Percentiles rank a stretch among this genome's conserved stretches.
These are phyloP conservation scores for Percopsis transmontana DNA, from an alignment of 2,113 vertebrate genomes.

Conservation along the genomic window DNA sequence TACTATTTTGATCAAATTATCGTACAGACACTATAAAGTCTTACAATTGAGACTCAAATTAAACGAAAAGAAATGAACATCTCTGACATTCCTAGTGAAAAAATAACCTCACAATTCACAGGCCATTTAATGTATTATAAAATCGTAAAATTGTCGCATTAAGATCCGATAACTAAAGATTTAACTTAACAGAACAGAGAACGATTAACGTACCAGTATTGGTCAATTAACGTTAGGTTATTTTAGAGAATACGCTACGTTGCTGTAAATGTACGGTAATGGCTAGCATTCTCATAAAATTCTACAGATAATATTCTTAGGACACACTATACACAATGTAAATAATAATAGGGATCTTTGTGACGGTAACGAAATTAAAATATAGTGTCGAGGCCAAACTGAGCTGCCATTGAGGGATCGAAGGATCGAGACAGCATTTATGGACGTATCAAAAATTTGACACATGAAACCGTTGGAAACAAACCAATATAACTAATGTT, in stretches of 20 bases:
- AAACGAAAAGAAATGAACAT: background rate
- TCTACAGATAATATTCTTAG: no score
- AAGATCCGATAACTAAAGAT: no score
- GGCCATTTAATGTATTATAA: no score
- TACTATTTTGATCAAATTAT: no score
- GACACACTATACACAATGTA: background rate
- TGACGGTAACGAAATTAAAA: constrained; percentile 1
- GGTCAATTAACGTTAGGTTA: no score
- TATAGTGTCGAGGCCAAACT: background rate
- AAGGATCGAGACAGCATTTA: background rate
- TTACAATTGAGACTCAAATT: background rate
- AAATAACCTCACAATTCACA: background rate
- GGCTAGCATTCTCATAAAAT: no score
- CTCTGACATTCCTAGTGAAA: background rate
- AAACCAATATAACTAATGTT: background rate
- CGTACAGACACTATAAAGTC: background rate
- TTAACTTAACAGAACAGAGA: no score
- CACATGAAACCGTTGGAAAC: background rate
- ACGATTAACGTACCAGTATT: no score
- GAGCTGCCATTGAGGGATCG: background rate
- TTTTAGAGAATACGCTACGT: no score
- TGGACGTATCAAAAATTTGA: background rate
- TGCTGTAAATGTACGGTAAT: no score
- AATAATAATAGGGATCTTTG: background rate
- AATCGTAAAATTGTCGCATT: no score